A percentile compares a stretch with the other conserved stretches of the same genome.
Evolutionary conservation across 2,888 invertebrate genomes (phyloP).

Genomic region (Deilephila porcellus): DNA sequence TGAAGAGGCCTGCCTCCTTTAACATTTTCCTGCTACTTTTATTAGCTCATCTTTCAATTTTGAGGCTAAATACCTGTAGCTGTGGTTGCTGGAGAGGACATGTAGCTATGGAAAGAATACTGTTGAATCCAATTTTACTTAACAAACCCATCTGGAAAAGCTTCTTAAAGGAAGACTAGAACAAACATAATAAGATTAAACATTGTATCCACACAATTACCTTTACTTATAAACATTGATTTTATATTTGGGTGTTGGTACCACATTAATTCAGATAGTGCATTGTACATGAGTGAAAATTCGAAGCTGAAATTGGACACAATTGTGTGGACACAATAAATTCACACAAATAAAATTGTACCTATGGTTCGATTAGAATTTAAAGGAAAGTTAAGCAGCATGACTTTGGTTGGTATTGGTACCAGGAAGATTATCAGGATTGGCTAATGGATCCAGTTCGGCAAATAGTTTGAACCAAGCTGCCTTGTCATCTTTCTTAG

Average conservation of each 20-base stretch:
- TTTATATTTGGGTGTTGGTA: too few relatives aligned
- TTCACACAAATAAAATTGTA: background rate
- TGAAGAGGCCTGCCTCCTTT: too few relatives aligned
- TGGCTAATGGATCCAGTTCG: conserved; percentile 95
- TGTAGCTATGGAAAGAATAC: background rate
- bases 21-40: too few relatives aligned
- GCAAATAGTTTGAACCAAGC: conserved; percentile 96
- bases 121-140: background rate
- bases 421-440: conserved; percentile 87
- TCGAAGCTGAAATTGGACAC: too few relatives aligned
- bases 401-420: conserved; percentile 78
- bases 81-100: background rate
- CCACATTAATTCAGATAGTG: too few relatives aligned
- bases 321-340: background rate
- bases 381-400: conserved; percentile 67
- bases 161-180: background rate
- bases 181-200: background rate
- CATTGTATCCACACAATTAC: conserved; percentile 1
- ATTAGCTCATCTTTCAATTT: too few relatives aligned
- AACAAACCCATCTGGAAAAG: background rate
- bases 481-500: conserved; percentile 83
- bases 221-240: too few relatives aligned
- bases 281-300: too few relatives aligned
- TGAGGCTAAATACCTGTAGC: too few relatives aligned
- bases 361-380: background rate